Conservation (phyloP, 2,797 vertebrate species). For the Anabacerthia variegaticeps region DNA sequence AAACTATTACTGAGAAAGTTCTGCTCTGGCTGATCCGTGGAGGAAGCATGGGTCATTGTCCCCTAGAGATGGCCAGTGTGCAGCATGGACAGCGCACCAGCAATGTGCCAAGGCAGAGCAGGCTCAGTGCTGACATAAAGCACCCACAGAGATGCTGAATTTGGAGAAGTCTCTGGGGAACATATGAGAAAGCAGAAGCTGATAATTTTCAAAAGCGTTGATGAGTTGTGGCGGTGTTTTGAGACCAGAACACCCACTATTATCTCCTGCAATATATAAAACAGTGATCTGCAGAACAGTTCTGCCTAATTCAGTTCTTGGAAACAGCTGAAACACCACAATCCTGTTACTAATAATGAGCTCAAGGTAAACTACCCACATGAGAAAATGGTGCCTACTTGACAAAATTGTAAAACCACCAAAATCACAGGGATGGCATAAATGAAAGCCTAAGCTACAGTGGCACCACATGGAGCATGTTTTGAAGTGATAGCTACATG, state of each 20-base stretch:
- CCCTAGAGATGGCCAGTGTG: not conserved
- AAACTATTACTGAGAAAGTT: not conserved
- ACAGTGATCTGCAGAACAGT: not conserved
- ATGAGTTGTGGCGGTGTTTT: not conserved
- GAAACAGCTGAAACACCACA: not conserved
- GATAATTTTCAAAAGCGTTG: not conserved
- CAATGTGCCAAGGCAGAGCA: not conserved
- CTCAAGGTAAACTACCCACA: not conserved
- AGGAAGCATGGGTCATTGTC: not conserved
- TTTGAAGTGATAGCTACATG: not conserved
- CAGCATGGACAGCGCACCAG: not conserved
- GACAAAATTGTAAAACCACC: not conserved
- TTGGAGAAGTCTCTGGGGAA: not conserved
- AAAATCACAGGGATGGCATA: not conserved
- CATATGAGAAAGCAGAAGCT: not conserved
- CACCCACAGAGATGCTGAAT: not conserved
- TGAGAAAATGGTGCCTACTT: not conserved
- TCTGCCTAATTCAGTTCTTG: not conserved
- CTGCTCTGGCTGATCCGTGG: not conserved
- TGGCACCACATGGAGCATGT: not conserved
- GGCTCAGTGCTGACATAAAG: not conserved
- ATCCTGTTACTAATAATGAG: not conserved
- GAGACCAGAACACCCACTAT: not conserved
- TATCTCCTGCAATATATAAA: accelerated
- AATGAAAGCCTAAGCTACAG: not conserved